Base-by-base conservation (phyloP, 1,140 invertebrate species). In the Leucophenga varia region DNA sequence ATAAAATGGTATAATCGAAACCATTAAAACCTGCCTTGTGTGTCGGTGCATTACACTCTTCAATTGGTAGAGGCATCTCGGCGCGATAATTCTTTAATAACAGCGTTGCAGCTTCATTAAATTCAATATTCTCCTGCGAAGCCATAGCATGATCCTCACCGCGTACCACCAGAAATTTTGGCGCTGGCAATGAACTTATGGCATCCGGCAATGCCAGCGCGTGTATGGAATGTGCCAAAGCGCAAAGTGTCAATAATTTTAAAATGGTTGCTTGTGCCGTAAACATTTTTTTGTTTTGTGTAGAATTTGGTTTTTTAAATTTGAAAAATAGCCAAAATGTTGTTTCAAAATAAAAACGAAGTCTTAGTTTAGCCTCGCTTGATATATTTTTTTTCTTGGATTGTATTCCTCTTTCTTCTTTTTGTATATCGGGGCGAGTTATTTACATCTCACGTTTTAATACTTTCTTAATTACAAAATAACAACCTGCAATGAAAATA, bases 1-100 rank as follows among this genome's bases (percentile, higher is more conserved):
- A 77, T 14, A 89, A 65, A 2, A 89, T 81, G 3, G 76, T 52
- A 54, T 88, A 89, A 68, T 89, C 87, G 18, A 64, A 73, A 3
- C 48, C 51, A 6, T 70, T 59, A 22, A 75, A 75, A 8, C 42
- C 54, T 8, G 64, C 60, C 43, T 71, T 72, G 25, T 75, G 67
- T 1, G 41, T 59, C 4, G 67, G 61, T n/a, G 54, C 54, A 28
- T 53, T 71, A 49, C 72, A 75, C 35, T 74, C 64, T 45, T 73
- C 65, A 8, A 68, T 6, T 2, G 12, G 31, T 2, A 14, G 7
- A 3, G 44, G 34, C 18, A 51, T 49, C 38, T 65, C 55, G 1
- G 13, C 20, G 43, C 46, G 56, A n/a, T 56, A 64, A 5, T 55
- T 41, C 9, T 49, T 32, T 28, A 69, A 19, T 3, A 72, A 44